These are phyloP conservation scores for Conus ventricosus DNA, from an alignment of 1,140 invertebrate species.

Conservation along the genomic window DNA sequence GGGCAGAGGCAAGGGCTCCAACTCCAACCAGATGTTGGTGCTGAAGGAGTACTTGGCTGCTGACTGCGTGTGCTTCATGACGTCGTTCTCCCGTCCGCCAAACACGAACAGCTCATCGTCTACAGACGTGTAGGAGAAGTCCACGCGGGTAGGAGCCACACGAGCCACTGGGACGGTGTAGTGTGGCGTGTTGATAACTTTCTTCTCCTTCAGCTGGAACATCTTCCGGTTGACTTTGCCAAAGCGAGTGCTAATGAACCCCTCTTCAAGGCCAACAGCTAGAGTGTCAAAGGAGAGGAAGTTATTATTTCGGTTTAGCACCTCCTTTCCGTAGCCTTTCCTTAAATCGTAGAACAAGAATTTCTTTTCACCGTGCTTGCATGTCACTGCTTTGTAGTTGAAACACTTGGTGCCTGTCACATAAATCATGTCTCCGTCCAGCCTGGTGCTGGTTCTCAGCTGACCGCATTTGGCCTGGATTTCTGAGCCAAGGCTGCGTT, in stretches of 20 bases:
- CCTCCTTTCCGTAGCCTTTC: conserved; percentile 27
- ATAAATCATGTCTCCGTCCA: conserved; percentile 53
- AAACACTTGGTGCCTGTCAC: conserved; percentile 55
- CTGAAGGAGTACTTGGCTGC: conserved; percentile 52
- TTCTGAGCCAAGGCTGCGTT: conserved; percentile 50
- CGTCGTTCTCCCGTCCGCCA: conserved; percentile 52
- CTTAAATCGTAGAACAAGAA: conserved; percentile 49
- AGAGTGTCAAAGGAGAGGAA: conserved; percentile 46
- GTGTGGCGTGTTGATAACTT: conserved; percentile 43
- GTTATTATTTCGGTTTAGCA: conserved; percentile 49
- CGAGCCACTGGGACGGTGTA: conserved; percentile 44
- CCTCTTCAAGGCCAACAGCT: conserved; percentile 50
- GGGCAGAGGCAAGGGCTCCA: conserved; percentile 54
- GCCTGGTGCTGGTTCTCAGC: conserved; percentile 7
- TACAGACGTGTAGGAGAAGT: conserved; percentile 47
- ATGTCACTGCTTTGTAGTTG: conserved; percentile 29
- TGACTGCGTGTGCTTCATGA: conserved; percentile 40
- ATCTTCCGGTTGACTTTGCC: conserved; percentile 51
- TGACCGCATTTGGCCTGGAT: conserved; percentile 35
- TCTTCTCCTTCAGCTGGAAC: conserved; percentile 48
- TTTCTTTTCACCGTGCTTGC: conserved; percentile 22
- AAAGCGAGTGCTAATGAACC: conserved; percentile 50
- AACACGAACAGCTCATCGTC: conserved; percentile 59
- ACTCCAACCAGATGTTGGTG: conserved; percentile 47
- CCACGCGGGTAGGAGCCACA: conserved; percentile 43